Evolutionary conservation across 2,888 invertebrate genomes (phyloP).

Genomic region (Dasysyrphus albostriatus): DNA sequence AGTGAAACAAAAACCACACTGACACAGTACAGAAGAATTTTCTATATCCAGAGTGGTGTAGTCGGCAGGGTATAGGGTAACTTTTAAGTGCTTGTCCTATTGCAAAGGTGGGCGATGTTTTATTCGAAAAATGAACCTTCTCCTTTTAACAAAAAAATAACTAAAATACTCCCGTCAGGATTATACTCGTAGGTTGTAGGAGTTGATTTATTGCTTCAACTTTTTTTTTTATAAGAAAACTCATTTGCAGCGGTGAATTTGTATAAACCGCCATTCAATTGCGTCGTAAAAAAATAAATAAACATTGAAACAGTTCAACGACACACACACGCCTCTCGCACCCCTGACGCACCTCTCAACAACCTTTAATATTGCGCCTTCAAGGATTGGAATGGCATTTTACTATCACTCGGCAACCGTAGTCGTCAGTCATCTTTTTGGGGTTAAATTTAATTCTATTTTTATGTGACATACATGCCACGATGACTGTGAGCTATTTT

Average conservation of each 20-base stretch:
- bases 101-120: constrained; percentile 1
- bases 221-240: not conserved
- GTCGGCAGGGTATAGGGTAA: not conserved
- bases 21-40: not conserved
- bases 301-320: constrained; percentile 15
- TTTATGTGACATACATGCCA: not conserved
- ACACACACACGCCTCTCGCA: not conserved
- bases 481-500: not conserved
- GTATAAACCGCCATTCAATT: constrained; percentile 7
- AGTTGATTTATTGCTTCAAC: constrained; percentile 16
- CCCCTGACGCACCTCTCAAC: not conserved
- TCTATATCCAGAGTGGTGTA: not conserved
- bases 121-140: constrained; percentile 13
- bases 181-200: not conserved
- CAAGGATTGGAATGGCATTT: not conserved
- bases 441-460: constrained; percentile 8
- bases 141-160: not conserved
- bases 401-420: not conserved
- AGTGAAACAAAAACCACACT: not conserved
- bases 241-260: constrained; percentile 4
- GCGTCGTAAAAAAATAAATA: constrained; percentile 17
- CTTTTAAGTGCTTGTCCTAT: constrained; percentile 14
- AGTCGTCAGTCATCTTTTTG: not conserved
- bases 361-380: not conserved
- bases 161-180: not conserved